Base-by-base conservation (phyloP, 37 sponge, comb jelly and placozoan species). In the Crambe crambe region DNA sequence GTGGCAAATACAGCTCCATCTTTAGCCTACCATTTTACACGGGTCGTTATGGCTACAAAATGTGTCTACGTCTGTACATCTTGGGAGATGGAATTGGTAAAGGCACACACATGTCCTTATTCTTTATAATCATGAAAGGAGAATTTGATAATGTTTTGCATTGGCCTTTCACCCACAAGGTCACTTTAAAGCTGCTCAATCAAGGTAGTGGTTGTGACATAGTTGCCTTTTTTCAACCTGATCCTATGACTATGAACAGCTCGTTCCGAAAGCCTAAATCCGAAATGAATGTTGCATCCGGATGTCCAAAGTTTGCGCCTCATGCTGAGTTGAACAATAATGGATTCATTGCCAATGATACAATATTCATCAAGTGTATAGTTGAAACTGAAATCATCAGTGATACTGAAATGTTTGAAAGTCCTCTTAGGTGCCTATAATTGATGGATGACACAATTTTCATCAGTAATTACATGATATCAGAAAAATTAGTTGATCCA, bases 71-170 rank as follows among this genome's bases (percentile, higher is more conserved):
- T 54, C 74, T 90, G 77, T 90, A 90, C 78, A 84, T 83, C 41
- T 43, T 72, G 26, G 91, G 91, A 1, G 91, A 91, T 72, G 91
- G 91, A n/a, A 78, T 83, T 56, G 91, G 91, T 3, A 91, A 82
- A 68, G 62, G 71, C 3, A 72, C 84, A 2, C 87, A 91, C 70
- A 56, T 91, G 70, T 91, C 91, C 10, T 64, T 91, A 56, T 91
- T 91, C 74, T 71, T 91, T n/a, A n/a, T n/a, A n/a, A 27, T 91
- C 9, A 83, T 91, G 88, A 72, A 69, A 38, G 89, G 92, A 70
- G 92, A 91, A 76, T 87, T 72, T 83, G 92, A 91, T 60, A 82
- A 80, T 36, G 76, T 91, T 56, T 77, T 91, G 30, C 75, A 66
- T 26, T 91, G 92, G 92, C 92, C 92, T 21, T 91, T 84, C 47